Evolutionary conservation across 2,113 vertebrate genomes (phyloP), one percentile per base, ranked within the genome.

Genomic region (Peucedramus taeniatus): DNA sequence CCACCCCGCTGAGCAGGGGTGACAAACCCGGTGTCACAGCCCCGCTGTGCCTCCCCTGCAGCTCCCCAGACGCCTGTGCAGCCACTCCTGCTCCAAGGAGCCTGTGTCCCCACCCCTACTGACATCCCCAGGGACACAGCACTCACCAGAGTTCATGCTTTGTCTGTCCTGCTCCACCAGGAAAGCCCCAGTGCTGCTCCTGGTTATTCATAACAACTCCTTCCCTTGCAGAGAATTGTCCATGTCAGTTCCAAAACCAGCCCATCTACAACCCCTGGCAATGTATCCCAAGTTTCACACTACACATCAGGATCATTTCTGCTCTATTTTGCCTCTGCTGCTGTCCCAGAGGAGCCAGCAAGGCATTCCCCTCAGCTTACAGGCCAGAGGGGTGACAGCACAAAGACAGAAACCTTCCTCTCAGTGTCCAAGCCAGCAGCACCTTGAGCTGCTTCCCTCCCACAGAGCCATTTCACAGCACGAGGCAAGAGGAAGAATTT

Each of bases 21-120:
- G 30, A 47, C 75, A 64, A 13, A n/a, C 13, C 31, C 6, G 1
- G 54, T 21, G 12, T 4, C 37, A 4, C 45, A 20, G 10, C 53
- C 70, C 70, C 0, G 2, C 56, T 2, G 30, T 6, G 16, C 50
- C 61, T 8, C 15, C 10, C 18, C 5, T 1, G 0, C 0, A 13
- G 65, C 65, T n/a, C 39, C 66, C 23, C 18, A 28, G 42, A 7
- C 37, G 3, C 42, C 56, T 5, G 33, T 11, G 45, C 37, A 21
- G 0, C 17, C 27, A 0, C 33, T 17, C 1, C 4, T 40, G 27
- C 53, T 6, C 8, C 28, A 5, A 11, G 0, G 1, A 49, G 51
- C 40, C 69, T 0, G 4, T 1, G 11, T 7, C 44, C 7, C 77
- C 61, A 7, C 7, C 35, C n/a, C 64, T 16, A 0, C 28, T 2